Conservation (phyloP, 2,113 vertebrate species). For the Lophotis ruficrista region DNA sequence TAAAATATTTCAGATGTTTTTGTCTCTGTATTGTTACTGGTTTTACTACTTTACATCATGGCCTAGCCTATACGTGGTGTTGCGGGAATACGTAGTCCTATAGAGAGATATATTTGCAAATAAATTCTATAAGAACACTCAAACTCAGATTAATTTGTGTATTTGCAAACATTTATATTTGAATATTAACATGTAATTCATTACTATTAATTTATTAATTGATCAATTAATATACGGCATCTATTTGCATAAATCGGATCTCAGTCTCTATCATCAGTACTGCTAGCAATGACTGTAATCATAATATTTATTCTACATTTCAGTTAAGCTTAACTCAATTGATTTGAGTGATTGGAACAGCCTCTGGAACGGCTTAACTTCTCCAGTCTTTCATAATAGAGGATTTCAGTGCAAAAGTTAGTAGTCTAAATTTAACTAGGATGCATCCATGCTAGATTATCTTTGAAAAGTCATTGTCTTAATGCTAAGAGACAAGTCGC, state of each 20-base stretch:
- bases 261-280: neutral
- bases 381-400: neutral
- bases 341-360: neutral
- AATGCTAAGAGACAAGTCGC: neutral
- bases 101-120: neutral
- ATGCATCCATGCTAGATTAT: neutral
- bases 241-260: conserved; percentile 11
- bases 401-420: neutral
- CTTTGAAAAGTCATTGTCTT: neutral
- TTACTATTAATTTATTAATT: conserved; percentile 12
- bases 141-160: neutral
- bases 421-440: neutral
- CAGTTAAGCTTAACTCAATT: neutral
- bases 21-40: neutral
- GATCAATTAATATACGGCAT: neutral
- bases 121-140: neutral
- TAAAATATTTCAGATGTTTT: neutral
- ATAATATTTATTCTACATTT: neutral
- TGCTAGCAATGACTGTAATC: neutral
- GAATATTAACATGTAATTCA: neutral
- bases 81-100: neutral
- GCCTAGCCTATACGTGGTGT: neutral
- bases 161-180: neutral
- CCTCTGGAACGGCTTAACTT: neutral
- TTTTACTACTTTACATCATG: neutral